Evolutionary conservation across 2,797 vertebrate species (phyloP), one percentile per base, ranked within the genome.

Genomic region (Galagoides demidoff): DNA sequence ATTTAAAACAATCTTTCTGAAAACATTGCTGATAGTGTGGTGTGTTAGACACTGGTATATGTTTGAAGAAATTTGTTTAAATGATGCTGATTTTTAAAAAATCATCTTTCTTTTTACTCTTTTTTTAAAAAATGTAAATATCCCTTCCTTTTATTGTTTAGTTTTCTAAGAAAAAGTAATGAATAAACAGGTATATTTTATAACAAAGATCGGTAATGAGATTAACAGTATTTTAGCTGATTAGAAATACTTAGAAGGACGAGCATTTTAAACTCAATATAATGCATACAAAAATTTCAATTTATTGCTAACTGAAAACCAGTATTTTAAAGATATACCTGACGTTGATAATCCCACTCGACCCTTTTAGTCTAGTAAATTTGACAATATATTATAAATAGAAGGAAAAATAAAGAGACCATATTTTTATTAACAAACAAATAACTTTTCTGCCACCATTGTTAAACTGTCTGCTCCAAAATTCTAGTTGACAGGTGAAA

Each of bases 361-460:
- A 93, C 39, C n/a, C 94, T 16, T 61, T 73, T 87, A 85, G 27
- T 94, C 90, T 55, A 59, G 9, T 83, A 81, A 63, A 49, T 71
- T 79, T 66, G 77, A 71, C 19, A 79, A 3, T 52, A 9, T 59
- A 12, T 34, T 79, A 5, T 52, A 90, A 92, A 61, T n/a, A 70
- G 14, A 92, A 85, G 68, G 8, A 90, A 85, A 95, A 22, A 43
- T 12, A 39, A 49, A 83, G 39, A 6, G 3, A 14, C 6, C 0
- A 5, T 91, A 0, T 37, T 93, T 71, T 2, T 57, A 20, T 61
- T 8, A 74, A 73, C 7, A 94, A 87, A 31, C 4, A 39, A 71
- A 85, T 7, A 84, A 71, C 7, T 39, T 39, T 39, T 39, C 39
- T 39, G 39, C 39, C 39, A 39, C 39, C 39, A 39, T 39, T 39